Conservation (phyloP, 2,888 invertebrate genomes). For the Scotopteryx bipunctaria region DNA sequence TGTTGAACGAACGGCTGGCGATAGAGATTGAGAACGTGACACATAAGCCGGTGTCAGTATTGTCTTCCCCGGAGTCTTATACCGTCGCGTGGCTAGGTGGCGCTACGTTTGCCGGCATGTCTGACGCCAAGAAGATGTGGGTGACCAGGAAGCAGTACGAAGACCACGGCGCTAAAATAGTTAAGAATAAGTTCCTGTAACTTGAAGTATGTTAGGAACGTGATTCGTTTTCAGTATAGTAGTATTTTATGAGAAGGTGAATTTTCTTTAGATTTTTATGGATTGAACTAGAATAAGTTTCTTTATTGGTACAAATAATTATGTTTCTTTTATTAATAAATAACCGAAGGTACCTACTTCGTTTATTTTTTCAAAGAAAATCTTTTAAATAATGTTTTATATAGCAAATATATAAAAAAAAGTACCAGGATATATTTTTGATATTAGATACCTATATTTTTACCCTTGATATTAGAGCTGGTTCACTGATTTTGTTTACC, state of each 20-base stretch:
- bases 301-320: background rate
- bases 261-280: background rate
- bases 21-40: constrained; percentile 48
- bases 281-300: background rate
- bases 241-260: no score
- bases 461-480: no score
- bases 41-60: constrained; percentile 45
- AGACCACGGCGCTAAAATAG: constrained; percentile 61
- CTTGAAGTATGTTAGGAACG: no score
- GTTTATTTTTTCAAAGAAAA: no score
- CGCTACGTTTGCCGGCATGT: constrained; percentile 63
- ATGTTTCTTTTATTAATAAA: no score
- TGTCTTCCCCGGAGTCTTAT: constrained; percentile 54
- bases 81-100: constrained; percentile 67
- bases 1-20: constrained; percentile 52
- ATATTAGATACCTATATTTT: no score
- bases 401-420: no score
- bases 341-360: no score
- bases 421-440: no score
- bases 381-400: no score
- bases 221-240: no score
- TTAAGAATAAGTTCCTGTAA: constrained; percentile 60
- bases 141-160: constrained; percentile 62
- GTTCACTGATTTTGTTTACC: no score
- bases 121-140: constrained; percentile 55